phyloP scores from a whole-genome alignment of 2,113 vertebrate genomes.

The Burhinus bistriatus region DNA sequence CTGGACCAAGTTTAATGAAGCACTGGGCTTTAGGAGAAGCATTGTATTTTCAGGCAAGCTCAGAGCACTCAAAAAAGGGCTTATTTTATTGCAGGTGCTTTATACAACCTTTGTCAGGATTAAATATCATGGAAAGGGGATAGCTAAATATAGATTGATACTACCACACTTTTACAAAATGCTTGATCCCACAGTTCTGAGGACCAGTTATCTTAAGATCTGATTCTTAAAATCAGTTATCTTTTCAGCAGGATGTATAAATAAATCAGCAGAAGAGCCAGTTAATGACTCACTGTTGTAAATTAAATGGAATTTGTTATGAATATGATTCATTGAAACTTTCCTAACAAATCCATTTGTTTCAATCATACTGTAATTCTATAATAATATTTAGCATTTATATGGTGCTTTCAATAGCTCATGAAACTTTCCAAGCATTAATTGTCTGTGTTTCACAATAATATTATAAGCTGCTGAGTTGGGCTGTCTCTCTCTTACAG shows the following conservation, averaged over 20 bases:
- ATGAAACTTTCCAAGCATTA: neutral
- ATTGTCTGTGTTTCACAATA: neutral
- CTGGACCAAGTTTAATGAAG: neutral
- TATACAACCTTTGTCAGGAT: neutral
- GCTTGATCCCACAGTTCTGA: neutral
- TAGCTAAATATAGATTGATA: neutral
- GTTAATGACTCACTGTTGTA: slow-evolving; percentile 32
- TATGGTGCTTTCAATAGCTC: neutral
- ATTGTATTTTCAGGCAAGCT: neutral
- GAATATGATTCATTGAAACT: slow-evolving; percentile 18
- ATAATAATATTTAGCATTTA: slow-evolving; percentile 35
- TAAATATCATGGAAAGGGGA: neutral
- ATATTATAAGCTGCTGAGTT: neutral
- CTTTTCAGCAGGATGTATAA: neutral
- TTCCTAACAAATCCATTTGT: slow-evolving; percentile 44
- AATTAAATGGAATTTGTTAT: slow-evolving; percentile 34
- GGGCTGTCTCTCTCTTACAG: neutral
- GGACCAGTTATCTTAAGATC: neutral
- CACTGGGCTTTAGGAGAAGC: neutral
- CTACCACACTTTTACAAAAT: neutral
- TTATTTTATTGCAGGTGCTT: neutral
- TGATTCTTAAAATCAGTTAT: neutral
- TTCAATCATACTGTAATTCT: slow-evolving; percentile 40
- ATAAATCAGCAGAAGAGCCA: slow-evolving; percentile 5
- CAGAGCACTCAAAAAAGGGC: neutral